phyloP scores from a whole-genome alignment of 2,113 vertebrate species.

The Loxodonta africana region DNA sequence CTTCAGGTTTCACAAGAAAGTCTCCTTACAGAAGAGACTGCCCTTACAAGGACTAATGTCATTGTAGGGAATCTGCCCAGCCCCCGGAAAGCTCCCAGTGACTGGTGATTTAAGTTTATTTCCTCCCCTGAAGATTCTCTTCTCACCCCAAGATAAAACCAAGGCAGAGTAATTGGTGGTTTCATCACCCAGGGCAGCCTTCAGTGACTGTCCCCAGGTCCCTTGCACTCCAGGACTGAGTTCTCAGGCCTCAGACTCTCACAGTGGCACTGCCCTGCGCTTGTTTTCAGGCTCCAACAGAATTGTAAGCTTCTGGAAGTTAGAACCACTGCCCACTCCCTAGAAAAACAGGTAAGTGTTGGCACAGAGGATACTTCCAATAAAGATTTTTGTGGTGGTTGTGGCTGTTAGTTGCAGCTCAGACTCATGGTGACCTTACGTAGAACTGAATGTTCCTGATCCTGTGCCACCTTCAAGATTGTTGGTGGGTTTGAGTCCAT shows the following conservation, averaged over 20 bases:
- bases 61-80: not conserved
- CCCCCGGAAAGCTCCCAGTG: not conserved
- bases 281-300: not conserved
- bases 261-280: not conserved
- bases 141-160: not conserved
- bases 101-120: not conserved
- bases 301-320: not conserved
- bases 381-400: not conserved
- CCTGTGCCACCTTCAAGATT: not conserved
- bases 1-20: not conserved
- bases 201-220: not conserved
- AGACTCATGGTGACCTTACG: too few relatives aligned
- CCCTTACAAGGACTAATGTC: not conserved
- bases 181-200: not conserved
- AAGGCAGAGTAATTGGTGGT: not conserved
- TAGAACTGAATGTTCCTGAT: not conserved
- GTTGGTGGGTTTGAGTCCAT: not conserved
- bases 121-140: not conserved
- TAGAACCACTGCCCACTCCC: not conserved
- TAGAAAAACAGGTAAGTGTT: not conserved
- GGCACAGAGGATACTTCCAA: not conserved
- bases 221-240: not conserved
- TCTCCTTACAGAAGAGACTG: not conserved
- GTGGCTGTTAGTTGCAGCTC: too few relatives aligned
- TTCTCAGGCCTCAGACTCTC: not conserved